Conservation (phyloP, 1,140 invertebrate genomes). For the Fopius arisanus region DNA sequence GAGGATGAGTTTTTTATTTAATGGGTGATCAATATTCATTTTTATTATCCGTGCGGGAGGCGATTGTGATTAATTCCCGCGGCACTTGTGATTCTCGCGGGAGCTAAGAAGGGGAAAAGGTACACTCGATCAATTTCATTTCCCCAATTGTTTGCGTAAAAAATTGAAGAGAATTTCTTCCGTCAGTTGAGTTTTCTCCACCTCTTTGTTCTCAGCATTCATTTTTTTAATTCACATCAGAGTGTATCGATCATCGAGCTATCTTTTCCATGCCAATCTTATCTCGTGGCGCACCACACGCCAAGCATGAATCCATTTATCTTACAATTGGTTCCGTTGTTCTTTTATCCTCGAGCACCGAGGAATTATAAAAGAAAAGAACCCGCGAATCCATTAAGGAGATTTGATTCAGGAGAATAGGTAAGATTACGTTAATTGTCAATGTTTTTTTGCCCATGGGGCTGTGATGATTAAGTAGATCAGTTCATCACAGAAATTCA, state of each 20-base stretch:
- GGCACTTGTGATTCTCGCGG: neutral
- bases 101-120: neutral
- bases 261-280: constrained; percentile 3
- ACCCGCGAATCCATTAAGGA: neutral
- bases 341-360: constrained; percentile 1
- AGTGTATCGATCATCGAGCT: constrained; percentile 8
- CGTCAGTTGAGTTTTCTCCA: too few relatives aligned
- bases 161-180: neutral
- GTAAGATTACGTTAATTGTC: neutral
- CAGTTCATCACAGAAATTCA: neutral
- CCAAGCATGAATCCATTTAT: constrained; percentile 2
- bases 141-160: neutral
- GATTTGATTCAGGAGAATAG: neutral
- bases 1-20: constrained; percentile 23
- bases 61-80: constrained; percentile 29
- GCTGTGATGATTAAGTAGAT: neutral
- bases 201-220: too few relatives aligned
- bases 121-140: neutral
- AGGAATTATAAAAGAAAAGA: neutral
- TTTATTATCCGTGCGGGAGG: constrained; percentile 32
- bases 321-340: constrained; percentile 9
- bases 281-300: neutral
- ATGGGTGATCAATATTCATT: constrained; percentile 58
- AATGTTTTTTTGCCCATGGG: neutral
- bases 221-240: constrained; percentile 4